Evolutionary conservation across 2,113 vertebrate genomes (phyloP).

Genomic region (Trichechus manatus): DNA sequence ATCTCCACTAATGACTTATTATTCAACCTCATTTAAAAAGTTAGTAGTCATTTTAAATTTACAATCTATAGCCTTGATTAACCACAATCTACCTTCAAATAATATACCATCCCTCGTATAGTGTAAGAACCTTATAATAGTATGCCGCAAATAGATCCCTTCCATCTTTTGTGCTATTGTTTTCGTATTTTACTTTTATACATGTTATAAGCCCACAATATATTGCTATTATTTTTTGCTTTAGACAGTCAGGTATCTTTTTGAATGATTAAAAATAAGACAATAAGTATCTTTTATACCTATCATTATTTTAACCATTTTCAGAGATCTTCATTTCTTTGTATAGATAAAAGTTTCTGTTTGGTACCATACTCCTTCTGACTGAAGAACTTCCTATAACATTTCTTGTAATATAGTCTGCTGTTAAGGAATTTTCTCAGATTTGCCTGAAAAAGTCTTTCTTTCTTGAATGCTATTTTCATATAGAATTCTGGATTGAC

Average conservation of each 20-base stretch:
- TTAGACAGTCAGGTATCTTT: not conserved
- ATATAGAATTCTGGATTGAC: not conserved
- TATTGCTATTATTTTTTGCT: not conserved
- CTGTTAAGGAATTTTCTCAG: not conserved
- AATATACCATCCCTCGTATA: not conserved
- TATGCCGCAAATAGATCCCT: not conserved
- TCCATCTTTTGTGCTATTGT: not conserved
- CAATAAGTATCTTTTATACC: not conserved
- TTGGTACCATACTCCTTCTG: not conserved
- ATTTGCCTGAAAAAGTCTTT: not conserved
- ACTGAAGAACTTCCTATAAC: not conserved
- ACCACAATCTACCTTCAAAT: not conserved
- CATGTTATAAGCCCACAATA: not conserved
- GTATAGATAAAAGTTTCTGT: not conserved
- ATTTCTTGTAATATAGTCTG: not conserved
- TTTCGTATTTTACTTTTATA: not conserved
- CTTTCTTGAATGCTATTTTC: conserved; percentile 13
- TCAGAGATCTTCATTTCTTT: not conserved
- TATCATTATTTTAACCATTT: conserved; percentile 5
- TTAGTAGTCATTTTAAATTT: not conserved
- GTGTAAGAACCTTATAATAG: not conserved
- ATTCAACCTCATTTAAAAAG: conserved; percentile 28
- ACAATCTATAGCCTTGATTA: not conserved
- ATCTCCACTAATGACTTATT: not conserved
- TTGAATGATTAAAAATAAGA: not conserved